Conservation (phyloP, 1,140 invertebrate species). For the Planococcus citri region DNA sequence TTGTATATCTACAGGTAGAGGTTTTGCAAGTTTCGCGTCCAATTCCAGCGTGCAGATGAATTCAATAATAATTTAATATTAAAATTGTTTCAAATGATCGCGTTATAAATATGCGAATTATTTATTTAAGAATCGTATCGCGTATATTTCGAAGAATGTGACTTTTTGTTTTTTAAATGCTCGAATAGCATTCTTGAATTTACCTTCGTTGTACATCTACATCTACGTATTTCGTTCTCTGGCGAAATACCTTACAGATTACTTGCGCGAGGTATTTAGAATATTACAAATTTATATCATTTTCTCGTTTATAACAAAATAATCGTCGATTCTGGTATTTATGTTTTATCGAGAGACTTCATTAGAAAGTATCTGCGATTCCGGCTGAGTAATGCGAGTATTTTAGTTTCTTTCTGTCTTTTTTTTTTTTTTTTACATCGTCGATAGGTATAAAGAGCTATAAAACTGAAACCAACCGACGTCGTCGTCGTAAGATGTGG, state of each 20-base stretch:
- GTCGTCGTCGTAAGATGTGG: no score
- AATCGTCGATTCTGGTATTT: constrained; percentile 9
- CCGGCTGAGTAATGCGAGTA: no score
- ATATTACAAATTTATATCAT: constrained; percentile 12
- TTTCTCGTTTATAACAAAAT: constrained; percentile 11
- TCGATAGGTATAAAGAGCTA: not conserved
- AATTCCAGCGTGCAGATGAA: no score
- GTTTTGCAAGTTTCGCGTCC: no score
- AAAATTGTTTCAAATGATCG: constrained; percentile 8
- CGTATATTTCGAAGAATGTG: constrained; percentile 6
- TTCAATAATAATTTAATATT: constrained; percentile 2
- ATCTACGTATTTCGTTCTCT: not conserved
- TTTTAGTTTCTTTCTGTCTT: no score
- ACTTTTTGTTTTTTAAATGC: constrained; percentile 8
- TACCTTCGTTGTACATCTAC: no score
- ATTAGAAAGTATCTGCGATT: not conserved
- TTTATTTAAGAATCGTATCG: constrained; percentile 17
- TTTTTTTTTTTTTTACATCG: not conserved
- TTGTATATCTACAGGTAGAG: no score
- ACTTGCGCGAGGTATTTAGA: not conserved
- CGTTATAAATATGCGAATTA: constrained; percentile 8
- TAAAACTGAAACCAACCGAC: no score
- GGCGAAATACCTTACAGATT: not conserved
- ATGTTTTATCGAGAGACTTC: not conserved
- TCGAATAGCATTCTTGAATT: not conserved